Evolutionary conservation across 2,113 vertebrate species (phyloP).

Genomic region (Morone saxatilis): DNA sequence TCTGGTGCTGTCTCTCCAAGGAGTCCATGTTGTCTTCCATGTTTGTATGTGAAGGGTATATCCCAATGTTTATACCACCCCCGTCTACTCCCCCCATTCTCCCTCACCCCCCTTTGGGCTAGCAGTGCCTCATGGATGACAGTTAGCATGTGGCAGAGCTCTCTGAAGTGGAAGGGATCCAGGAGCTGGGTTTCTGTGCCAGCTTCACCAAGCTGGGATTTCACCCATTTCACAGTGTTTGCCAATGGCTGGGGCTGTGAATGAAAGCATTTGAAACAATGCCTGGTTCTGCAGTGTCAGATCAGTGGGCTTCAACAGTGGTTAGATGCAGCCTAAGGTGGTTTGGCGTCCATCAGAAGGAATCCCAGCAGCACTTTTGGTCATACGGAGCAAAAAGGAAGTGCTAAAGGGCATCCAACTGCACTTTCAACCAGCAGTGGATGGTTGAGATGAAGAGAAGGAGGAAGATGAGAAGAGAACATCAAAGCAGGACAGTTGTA

Average conservation of each 20-base stretch:
- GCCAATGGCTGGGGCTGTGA: constrained; percentile 75
- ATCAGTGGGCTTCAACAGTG: constrained; percentile 57
- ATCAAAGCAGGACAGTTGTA: constrained; percentile 43
- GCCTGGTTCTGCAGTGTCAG: constrained; percentile 66
- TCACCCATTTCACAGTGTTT: constrained; percentile 76
- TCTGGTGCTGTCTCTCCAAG: constrained; percentile 65
- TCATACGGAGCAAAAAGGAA: constrained; percentile 53
- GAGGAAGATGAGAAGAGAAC: constrained; percentile 21
- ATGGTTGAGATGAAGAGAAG: constrained; percentile 49
- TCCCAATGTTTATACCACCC: constrained; percentile 64
- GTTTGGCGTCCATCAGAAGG: constrained; percentile 59
- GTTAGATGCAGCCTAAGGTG: constrained; percentile 61
- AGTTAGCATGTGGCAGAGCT: constrained; percentile 85
- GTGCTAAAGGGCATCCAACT: constrained; percentile 55
- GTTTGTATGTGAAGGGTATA: constrained; percentile 56
- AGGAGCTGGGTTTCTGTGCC: constrained; percentile 78
- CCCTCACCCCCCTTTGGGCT: constrained; percentile 60
- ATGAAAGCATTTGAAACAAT: constrained; percentile 76
- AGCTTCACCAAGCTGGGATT: constrained; percentile 79
- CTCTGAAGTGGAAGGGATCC: constrained; percentile 83
- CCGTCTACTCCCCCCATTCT: not conserved
- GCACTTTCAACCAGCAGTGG: constrained; percentile 23
- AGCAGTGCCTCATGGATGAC: constrained; percentile 79
- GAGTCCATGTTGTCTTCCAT: constrained; percentile 43
- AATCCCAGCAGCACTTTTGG: constrained; percentile 62